Percentiles rank a stretch among this genome's conserved stretches.
Evolutionary conservation across 2,797 vertebrate genomes (phyloP).

Genomic region (Pseudochromis fuscus): DNA sequence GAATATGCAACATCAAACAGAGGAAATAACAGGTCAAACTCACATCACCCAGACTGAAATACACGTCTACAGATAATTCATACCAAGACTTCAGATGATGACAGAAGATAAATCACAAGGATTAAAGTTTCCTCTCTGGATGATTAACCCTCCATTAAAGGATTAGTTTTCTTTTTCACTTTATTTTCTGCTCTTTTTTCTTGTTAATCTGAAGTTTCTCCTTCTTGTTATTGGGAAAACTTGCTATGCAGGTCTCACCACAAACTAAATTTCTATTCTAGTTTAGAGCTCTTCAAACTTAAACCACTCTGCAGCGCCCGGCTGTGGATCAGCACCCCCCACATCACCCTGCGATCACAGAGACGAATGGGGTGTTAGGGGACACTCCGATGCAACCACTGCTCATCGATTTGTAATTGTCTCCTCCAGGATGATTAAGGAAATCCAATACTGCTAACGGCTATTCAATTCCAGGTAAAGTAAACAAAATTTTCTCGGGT

Average conservation of each 20-base stretch:
- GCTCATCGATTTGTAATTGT: conserved; percentile 47
- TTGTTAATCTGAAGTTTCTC: background rate
- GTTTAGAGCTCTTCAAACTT: background rate
- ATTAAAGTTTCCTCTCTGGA: too few relatives aligned
- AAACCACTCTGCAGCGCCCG: too few relatives aligned
- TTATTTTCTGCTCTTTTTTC: background rate
- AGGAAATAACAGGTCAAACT: too few relatives aligned
- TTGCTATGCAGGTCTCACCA: background rate
- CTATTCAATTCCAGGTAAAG: conserved; percentile 33
- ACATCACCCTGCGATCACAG: background rate
- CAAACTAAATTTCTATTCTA: background rate
- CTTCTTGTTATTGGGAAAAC: background rate
- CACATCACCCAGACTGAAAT: too few relatives aligned
- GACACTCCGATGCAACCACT: conserved; percentile 15
- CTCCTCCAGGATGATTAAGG: conserved; percentile 46
- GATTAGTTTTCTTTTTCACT: background rate
- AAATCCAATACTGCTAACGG: conserved; percentile 55
- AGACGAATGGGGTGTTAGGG: conserved; percentile 34
- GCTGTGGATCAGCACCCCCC: too few relatives aligned
- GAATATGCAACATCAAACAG: too few relatives aligned
- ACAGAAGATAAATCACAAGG: too few relatives aligned
- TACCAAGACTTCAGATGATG: too few relatives aligned
- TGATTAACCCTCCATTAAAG: background rate
- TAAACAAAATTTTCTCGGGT: conserved; percentile 25
- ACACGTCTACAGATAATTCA: too few relatives aligned